Conservation (phyloP, 2,888 invertebrate species). For the Nudaria mundana region DNA sequence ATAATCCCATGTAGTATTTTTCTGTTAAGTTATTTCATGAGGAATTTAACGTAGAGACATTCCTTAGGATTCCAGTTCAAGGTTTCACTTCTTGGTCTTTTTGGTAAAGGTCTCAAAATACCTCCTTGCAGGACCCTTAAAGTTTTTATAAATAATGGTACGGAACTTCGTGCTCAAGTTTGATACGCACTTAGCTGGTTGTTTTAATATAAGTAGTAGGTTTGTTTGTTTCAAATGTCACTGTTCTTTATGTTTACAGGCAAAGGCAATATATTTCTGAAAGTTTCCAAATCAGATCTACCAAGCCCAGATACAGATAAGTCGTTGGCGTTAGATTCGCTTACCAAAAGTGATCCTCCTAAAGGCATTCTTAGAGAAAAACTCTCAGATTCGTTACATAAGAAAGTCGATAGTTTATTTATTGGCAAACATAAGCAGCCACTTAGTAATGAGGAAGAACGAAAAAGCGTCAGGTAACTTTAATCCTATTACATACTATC, state of each 20-base stretch:
- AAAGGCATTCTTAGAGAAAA: conserved; percentile 85
- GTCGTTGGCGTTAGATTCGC: conserved; percentile 59
- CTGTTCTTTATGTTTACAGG: conserved; percentile 48
- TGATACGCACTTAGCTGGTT: no score
- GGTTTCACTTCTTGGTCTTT: no score
- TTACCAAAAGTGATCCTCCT: conserved; percentile 71
- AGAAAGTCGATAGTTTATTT: conserved; percentile 50
- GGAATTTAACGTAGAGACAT: no score
- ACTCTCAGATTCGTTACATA: conserved; percentile 51
- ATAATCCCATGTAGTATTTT: no score
- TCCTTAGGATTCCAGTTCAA: no score
- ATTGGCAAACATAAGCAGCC: conserved; percentile 51
- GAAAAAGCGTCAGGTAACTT: conserved; percentile 87
- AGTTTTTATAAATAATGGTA: no score
- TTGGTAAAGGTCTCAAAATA: no score
- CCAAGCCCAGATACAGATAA: conserved; percentile 73
- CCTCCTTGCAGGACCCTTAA: no score
- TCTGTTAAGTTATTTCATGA: no score
- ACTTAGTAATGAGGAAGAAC: conserved; percentile 84
- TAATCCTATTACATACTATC: conserved; percentile 4
- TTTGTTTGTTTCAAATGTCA: no score
- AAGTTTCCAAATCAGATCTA: conserved; percentile 60
- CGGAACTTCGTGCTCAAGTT: no score
- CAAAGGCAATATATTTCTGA: conserved; percentile 67
- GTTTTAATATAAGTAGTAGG: no score